A percentile compares a stretch with the other conserved stretches of the same genome.
phyloP scores from a whole-genome alignment of 2,113 vertebrate genomes.

The Catharus minimus region DNA sequence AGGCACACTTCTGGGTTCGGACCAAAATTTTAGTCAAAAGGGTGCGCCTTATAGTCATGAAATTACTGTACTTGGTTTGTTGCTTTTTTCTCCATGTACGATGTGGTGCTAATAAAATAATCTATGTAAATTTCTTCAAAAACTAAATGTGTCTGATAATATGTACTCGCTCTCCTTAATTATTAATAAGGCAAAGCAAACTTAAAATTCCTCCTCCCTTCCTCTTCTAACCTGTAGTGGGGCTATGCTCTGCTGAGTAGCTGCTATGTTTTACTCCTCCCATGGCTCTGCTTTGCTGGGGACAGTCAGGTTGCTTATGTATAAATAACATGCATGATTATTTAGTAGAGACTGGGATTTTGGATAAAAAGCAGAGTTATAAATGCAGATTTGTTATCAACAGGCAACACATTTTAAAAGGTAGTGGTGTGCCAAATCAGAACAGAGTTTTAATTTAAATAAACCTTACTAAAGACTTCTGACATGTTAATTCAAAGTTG shows the following conservation, averaged over 20 bases:
- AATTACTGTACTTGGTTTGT: background rate
- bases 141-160: background rate
- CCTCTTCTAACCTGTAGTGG: background rate
- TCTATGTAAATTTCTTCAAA: background rate
- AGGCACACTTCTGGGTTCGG: too few relatives aligned
- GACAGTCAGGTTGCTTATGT: background rate
- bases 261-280: background rate
- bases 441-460: conserved; percentile 17
- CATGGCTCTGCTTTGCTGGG: background rate
- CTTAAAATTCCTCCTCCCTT: background rate
- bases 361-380: background rate
- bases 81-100: fast-evolving
- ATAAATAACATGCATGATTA: conserved; percentile 40
- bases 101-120: background rate
- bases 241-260: conserved; percentile 9
- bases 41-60: too few relatives aligned
- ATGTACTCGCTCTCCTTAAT: background rate
- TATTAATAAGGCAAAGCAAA: background rate
- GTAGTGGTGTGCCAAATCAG: conserved; percentile 29
- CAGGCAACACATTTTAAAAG: conserved; percentile 27
- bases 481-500: background rate
- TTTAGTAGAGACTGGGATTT: background rate
- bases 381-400: conserved; percentile 42
- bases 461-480: background rate
- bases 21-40: too few relatives aligned